These are phyloP conservation scores for Sebastes flavidus DNA, from an alignment of 2,797 vertebrate species.

Conservation along the genomic window DNA sequence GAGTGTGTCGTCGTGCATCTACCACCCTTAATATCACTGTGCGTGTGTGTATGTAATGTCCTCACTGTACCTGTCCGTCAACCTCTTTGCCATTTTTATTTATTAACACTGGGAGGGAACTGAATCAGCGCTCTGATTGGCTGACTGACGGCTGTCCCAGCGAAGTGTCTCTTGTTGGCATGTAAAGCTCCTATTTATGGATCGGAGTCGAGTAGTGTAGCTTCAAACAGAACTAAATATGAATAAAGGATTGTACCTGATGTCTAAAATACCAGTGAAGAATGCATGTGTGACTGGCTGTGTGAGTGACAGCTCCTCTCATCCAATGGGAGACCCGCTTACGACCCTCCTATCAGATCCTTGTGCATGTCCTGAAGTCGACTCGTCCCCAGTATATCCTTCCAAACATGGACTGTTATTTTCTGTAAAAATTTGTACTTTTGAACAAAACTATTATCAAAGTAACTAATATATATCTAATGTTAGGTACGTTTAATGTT, in stretches of 20 bases:
- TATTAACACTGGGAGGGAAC: conserved; percentile 48
- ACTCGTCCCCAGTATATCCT: conserved; percentile 41
- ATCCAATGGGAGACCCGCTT: conserved; percentile 55
- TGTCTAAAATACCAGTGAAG: conserved; percentile 62
- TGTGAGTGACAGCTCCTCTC: conserved; percentile 69
- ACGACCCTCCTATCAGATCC: conserved; percentile 41
- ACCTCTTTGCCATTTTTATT: conserved; percentile 47
- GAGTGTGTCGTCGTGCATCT: not conserved
- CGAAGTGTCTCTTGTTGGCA: conserved; percentile 58
- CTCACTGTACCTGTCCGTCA: conserved; percentile 29
- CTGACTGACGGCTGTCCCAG: conserved; percentile 50
- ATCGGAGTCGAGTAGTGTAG: conserved; percentile 62
- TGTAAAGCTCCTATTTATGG: conserved; percentile 63
- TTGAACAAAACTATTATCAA: conserved; percentile 63
- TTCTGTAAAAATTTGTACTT: conserved; percentile 76
- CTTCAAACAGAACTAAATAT: conserved; percentile 64
- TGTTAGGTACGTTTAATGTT: conserved; percentile 76
- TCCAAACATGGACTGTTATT: conserved; percentile 80
- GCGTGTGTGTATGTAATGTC: not conserved
- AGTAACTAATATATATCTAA: conserved; percentile 69
- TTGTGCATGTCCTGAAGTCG: conserved; percentile 75
- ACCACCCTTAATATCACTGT: not conserved
- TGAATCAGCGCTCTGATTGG: conserved; percentile 47
- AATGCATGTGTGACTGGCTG: conserved; percentile 69
- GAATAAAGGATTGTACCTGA: conserved; percentile 62